Percentiles rank a stretch among this genome's conserved stretches.
These are phyloP conservation scores for Chaetops frenatus DNA, from an alignment of 2,113 vertebrate species.

Conservation along the genomic window DNA sequence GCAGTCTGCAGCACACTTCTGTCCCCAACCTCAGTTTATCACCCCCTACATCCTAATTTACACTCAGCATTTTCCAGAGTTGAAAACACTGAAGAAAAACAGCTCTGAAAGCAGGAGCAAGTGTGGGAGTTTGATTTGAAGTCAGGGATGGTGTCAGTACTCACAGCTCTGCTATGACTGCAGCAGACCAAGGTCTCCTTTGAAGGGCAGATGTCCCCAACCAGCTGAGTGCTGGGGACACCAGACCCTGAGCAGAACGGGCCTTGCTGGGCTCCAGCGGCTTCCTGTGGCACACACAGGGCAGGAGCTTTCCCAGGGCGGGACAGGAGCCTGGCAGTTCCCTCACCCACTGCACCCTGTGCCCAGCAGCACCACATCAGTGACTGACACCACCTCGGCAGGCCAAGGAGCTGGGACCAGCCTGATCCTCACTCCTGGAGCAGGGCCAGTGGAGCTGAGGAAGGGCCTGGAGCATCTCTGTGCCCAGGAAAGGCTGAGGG, in stretches of 20 bases:
- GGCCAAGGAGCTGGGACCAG: not conserved
- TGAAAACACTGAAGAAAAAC: not conserved
- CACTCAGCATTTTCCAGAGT: not conserved
- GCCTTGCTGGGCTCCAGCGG: not conserved
- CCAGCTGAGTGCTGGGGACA: not conserved
- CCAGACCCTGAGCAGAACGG: accelerated
- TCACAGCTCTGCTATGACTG: not conserved
- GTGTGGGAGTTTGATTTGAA: constrained; percentile 1
- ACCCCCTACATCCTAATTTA: not conserved
- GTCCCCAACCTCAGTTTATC: accelerated
- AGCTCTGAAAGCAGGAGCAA: not conserved
- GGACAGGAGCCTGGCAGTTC: not conserved
- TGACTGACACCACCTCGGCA: not conserved
- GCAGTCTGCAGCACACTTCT: not conserved
- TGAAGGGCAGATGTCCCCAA: not conserved
- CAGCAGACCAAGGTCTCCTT: not conserved
- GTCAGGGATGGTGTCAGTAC: not conserved
- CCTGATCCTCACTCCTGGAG: not conserved
- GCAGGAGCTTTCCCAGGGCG: accelerated
- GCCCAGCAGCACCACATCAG: not conserved
- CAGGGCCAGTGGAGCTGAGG: not conserved
- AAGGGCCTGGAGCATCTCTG: not conserved
- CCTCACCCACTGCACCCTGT: not conserved
- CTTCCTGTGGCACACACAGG: not conserved
- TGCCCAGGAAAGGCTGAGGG: not conserved